Evolutionary conservation across 2,113 vertebrate genomes (phyloP).

Genomic region (Octodon degus): DNA sequence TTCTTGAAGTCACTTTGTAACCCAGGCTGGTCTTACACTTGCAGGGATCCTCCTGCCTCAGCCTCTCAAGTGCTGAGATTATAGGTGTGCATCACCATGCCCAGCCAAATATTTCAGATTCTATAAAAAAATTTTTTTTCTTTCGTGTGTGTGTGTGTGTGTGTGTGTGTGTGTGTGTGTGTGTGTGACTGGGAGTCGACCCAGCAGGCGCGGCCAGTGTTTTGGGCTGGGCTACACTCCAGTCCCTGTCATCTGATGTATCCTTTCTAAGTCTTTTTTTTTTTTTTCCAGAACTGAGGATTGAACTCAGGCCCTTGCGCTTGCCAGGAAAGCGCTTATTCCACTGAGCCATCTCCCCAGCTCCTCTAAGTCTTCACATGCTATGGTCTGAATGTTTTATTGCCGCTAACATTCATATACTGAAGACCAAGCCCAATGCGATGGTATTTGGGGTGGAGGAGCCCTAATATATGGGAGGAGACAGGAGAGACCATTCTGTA

Average conservation of each 20-base stretch:
- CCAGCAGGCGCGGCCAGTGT: background rate
- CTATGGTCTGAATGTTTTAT: background rate
- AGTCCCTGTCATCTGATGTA: background rate
- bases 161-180: background rate
- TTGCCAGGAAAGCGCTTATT: too few species aligned
- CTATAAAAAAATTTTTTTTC: background rate
- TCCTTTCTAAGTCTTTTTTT: background rate
- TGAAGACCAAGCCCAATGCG: background rate
- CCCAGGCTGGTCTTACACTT: background rate
- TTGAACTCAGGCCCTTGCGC: too few species aligned
- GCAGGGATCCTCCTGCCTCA: background rate
- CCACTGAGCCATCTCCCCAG: too few species aligned
- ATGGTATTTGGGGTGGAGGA: background rate
- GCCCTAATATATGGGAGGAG: background rate
- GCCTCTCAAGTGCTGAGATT: background rate
- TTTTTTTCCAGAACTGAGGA: too few species aligned
- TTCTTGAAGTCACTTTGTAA: background rate
- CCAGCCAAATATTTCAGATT: background rate
- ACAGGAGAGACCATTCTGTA: background rate
- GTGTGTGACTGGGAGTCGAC: background rate
- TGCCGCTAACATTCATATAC: background rate
- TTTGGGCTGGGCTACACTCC: background rate
- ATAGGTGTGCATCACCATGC: background rate
- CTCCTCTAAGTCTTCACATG: background rate
- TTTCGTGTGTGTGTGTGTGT: too few species aligned